phyloP scores from a whole-genome alignment of 2,797 vertebrate genomes.

The Enteromius mattozi region DNA sequence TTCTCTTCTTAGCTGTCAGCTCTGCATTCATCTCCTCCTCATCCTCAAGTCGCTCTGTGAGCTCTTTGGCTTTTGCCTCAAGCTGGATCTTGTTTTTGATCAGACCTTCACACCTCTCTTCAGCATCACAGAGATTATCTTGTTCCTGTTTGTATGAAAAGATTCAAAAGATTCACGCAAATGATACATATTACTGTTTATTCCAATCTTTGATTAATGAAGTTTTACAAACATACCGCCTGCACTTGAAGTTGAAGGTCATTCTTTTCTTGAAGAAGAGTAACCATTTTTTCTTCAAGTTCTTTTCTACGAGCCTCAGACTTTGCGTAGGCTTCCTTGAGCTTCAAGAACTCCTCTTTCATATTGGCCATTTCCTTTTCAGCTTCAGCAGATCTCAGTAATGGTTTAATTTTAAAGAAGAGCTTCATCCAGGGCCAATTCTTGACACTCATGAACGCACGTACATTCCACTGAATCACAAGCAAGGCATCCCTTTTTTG shows the following conservation, averaged over 20 bases:
- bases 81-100: constrained; percentile 87
- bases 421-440: constrained; percentile 91
- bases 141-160: constrained; percentile 77
- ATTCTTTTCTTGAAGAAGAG: constrained; percentile 76
- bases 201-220: neutral
- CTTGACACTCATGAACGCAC: constrained; percentile 87
- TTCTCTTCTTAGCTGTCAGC: constrained; percentile 83
- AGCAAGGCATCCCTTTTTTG: constrained; percentile 77
- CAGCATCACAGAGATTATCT: constrained; percentile 85
- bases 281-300: constrained; percentile 78
- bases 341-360: constrained; percentile 74
- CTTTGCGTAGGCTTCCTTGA: constrained; percentile 75
- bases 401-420: constrained; percentile 87
- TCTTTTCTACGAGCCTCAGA: constrained; percentile 74
- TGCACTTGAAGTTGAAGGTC: constrained; percentile 74
- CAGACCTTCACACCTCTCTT: constrained; percentile 87
- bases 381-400: constrained; percentile 82
- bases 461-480: constrained; percentile 85
- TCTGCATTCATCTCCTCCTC: constrained; percentile 86
- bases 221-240: constrained; percentile 58
- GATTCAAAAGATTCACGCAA: constrained; percentile 58
- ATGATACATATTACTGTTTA: constrained; percentile 64
- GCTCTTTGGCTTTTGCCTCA: constrained; percentile 85
- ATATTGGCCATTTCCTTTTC: constrained; percentile 82
- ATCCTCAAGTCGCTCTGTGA: constrained; percentile 81